Base-by-base conservation (phyloP, 2,113 vertebrate genomes). In the Hypocryptadius cinnamomeus region DNA sequence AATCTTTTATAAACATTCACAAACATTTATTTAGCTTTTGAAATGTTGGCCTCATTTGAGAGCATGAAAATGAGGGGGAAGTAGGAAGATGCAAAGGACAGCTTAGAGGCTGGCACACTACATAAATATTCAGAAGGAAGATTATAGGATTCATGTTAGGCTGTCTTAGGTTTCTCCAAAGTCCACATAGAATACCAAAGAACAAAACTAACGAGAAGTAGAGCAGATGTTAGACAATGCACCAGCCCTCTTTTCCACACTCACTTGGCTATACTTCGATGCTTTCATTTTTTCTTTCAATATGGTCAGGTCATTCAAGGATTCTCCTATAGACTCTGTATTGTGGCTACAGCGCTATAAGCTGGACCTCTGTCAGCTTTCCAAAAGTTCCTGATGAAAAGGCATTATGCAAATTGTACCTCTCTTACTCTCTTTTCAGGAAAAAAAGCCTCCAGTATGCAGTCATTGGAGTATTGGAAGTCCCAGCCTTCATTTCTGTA, bases 331-430 rank as follows among this genome's bases (percentile, higher is more conserved):
- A 98, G 97, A 98, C 98, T 98, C 96, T 78, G 97, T 97, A 98
- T 98, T 98, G 97, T 98, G 97, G 97, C 97, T 97, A 86, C 97
- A 93, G 96, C 97, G 97, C 98, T 98, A 98, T 98, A 98, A 98
- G 97, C 98, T 97, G 97, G 97, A 97, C 97, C 96, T 98, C 98
- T 98, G 98, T 98, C 98, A 98, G 97, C 97, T 94, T 98, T 98
- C 98, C 98, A 98, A 98, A 98, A 98, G 98, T 98, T 98, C 97
- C 98, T 98, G 97, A 98, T 99, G 98, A 98, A 99, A 98, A 99
- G 98, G 98, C 99, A 99, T 99, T 99, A 99, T 99, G 99, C 98
- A 99, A 99, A 99, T 99, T 97, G 96, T 85, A 97, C 97, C 97
- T 98, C 98, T 98, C 97, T 96, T 96, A 97, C 98, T 97, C 97